Conservation (phyloP, 2,113 vertebrate species). For the Rhombomys opimus region DNA sequence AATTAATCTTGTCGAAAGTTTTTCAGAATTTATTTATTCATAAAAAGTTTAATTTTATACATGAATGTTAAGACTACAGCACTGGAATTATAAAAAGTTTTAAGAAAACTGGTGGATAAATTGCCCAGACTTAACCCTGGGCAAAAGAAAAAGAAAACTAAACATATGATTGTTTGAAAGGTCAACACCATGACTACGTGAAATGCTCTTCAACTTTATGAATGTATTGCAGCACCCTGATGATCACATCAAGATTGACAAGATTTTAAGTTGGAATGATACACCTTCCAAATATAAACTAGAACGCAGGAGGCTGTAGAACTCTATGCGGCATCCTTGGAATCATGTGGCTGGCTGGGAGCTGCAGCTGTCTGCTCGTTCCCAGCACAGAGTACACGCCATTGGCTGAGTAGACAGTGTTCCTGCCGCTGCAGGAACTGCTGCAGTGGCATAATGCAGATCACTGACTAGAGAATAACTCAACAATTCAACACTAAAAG, state of each 20-base stretch:
- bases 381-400: not conserved
- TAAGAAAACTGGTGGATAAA: not conserved
- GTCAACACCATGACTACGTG: not conserved
- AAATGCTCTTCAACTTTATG: not conserved
- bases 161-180: too few relatives aligned
- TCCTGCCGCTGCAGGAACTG: not conserved
- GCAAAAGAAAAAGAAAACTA: not conserved
- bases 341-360: not conserved
- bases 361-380: not conserved
- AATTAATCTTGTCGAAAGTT: constrained; percentile 22
- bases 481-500: not conserved
- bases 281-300: not conserved
- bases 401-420: not conserved
- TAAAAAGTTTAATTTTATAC: not conserved
- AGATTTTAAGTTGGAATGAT: not conserved
- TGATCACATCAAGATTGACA: not conserved
- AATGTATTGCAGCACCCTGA: too few relatives aligned
- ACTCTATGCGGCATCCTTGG: too few relatives aligned
- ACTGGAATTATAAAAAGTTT: not conserved
- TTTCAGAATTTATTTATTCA: not conserved
- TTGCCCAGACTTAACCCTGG: not conserved
- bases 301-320: too few relatives aligned
- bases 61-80: not conserved
- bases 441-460: too few relatives aligned
- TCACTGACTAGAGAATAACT: too few relatives aligned